A percentile compares a stretch with the other conserved stretches of the same genome.
Evolutionary conservation across 2,888 invertebrate genomes (phyloP).

Genomic region (Apotomis betuletana): DNA sequence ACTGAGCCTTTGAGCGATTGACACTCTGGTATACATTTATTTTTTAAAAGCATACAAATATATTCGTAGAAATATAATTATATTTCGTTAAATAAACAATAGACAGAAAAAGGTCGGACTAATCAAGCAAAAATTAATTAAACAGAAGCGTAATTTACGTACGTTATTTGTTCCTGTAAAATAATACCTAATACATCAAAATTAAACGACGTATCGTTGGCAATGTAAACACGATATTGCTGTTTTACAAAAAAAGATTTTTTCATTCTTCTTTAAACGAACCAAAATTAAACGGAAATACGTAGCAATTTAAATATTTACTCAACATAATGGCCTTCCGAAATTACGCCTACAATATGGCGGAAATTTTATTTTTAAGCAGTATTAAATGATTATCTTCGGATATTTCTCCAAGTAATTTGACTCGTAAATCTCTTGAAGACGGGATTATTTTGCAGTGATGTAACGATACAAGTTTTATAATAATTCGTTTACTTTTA

Average conservation of each 20-base stretch:
- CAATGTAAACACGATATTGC: neutral
- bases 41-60: no score
- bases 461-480: neutral
- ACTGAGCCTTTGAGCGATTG: no score
- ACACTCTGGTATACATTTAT: no score
- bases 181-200: neutral
- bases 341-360: conserved; percentile 19
- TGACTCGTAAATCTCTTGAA: conserved; percentile 14
- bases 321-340: conserved; percentile 25
- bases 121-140: no score
- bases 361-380: conserved; percentile 24
- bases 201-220: conserved; percentile 4
- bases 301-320: conserved; percentile 35
- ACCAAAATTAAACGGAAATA: conserved; percentile 24
- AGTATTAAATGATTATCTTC: conserved; percentile 27
- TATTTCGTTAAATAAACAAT: no score
- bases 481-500: neutral
- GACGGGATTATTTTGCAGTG: conserved; percentile 1
- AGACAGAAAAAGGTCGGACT: no score
- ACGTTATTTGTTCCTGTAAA: neutral
- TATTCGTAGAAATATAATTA: no score
- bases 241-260: neutral
- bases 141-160: no score
- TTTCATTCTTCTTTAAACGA: conserved; percentile 9
- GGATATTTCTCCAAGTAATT: conserved; percentile 14